Evolutionary conservation across 2,797 vertebrate genomes (phyloP), one percentile per base, ranked within the genome.

Genomic region (Premnoplex brunnescens): DNA sequence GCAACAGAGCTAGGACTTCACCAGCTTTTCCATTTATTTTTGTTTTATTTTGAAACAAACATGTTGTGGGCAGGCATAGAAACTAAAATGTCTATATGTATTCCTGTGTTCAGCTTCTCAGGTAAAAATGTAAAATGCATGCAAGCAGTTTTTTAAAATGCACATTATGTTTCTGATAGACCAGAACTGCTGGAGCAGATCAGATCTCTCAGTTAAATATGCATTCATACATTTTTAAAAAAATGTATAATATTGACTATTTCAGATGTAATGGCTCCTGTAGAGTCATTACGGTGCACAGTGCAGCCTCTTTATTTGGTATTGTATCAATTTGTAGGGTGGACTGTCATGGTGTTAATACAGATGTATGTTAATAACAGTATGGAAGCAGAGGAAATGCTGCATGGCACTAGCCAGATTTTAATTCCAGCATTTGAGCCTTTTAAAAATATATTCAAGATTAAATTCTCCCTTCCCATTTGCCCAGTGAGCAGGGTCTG

Each of bases 131-230:
- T 68, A 91, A 97, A 96, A 80, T 77, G 92, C 81, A 97, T 84
- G 96, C 76, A 73, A 95, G 92, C 37, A 66, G 90, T 92, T 97
- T 97, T 97, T 95, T 83, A 92, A 97, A 96, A 97, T 95, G 95
- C 66, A 51, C 95, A 91, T 96, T 96, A 88, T 88, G 56, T 94
- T 92, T 96, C 96, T 97, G 94, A 97, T 96, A 96, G 97, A 96
- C 91, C 84, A 95, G 94, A 96, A 72, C 92, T 95, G 84, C 82
- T 96, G 96, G 88, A 97, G 97, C 96, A 96, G 80, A 96, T 97
- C 97, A 94, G 95, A 98, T 96, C 93, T 97, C 95, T 98, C 97
- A 97, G 96, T 97, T 97, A 97, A 97, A 97, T 97, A 96, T 93
- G 97, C 95, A 96, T 96, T 97, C 96, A 95, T 88, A 93, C 96